Evolutionary conservation across 2,113 vertebrate genomes (phyloP).

Genomic region (Bufo gargarizans): DNA sequence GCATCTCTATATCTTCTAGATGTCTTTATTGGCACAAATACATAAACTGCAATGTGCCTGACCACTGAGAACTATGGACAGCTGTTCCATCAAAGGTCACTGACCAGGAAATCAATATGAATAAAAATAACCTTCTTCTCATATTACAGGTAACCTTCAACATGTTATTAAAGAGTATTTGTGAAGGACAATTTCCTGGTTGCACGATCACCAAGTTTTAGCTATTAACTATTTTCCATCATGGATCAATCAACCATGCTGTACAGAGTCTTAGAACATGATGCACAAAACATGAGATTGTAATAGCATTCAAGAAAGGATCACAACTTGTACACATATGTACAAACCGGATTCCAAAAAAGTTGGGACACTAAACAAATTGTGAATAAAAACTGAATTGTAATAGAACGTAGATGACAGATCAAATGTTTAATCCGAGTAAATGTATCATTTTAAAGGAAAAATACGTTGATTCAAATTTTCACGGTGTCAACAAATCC

Average conservation of each 20-base stretch:
- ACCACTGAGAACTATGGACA: constrained; percentile 1
- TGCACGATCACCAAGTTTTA: constrained; percentile 25
- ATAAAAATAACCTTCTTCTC: constrained; percentile 51
- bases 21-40: neutral
- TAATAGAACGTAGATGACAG: too few relatives aligned
- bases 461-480: too few relatives aligned
- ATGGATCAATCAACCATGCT: neutral
- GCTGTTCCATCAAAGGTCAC: constrained; percentile 42
- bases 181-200: constrained; percentile 48
- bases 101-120: constrained; percentile 47
- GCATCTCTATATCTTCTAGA: neutral
- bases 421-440: too few relatives aligned
- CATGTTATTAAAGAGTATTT: constrained; percentile 43
- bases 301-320: too few relatives aligned
- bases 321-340: too few relatives aligned
- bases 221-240: neutral
- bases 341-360: too few relatives aligned
- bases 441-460: too few relatives aligned
- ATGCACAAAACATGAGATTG: neutral
- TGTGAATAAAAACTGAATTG: too few relatives aligned
- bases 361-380: too few relatives aligned
- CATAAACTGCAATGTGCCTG: neutral
- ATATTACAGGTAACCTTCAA: constrained; percentile 50
- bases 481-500: too few relatives aligned
- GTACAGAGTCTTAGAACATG: neutral